Evolutionary conservation across 2,113 vertebrate genomes (phyloP), one percentile per base, ranked within the genome.

Genomic region (Erythrolamprus reginae): DNA sequence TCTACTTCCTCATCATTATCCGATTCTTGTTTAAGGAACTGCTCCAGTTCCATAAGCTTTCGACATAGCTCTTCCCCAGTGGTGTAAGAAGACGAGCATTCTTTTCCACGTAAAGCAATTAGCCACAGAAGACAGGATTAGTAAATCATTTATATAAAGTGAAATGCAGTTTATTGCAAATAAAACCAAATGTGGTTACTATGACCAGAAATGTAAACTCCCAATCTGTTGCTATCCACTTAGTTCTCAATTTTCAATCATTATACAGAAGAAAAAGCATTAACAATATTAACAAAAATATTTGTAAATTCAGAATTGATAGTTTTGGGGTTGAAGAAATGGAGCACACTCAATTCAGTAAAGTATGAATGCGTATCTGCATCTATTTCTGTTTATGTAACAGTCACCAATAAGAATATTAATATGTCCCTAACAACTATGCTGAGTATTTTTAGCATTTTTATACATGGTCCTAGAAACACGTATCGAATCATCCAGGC

Each of bases 31-130:
- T 99, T 99, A 93, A 99, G 97, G 94, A 98, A 96, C 4, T 97
- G 98, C 95, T 99, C 98, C 82, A 99, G 97, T 53, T 99, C 98
- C 95, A 98, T 98, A 90, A 99, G 96, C 87, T 98, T 98, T 93
- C 94, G 97, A 95, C 98, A 97, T 86, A 99, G 96, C 92, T 97
- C 97, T 84, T 98, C 98, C 5, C 97, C 97, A 70, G 97, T 97
- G 82, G 97, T 97, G 92, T 99, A 97, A 7, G 99, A 99, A 0
- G 98, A 98, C 0, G 97, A 98, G 93, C 98, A 99, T 94, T 99
- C 99, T 99, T 94, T 92, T 91, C 95, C 38, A 82, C 94, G 82
- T 93, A 92, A 58, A 58, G 92, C 87, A 47, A 90, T n/a, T 77
- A 88, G 90, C 17, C 90, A 92, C 3, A 42, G 12, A 61, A 65